Percentiles rank a stretch among this genome's conserved stretches.
Evolutionary conservation across 2,888 invertebrate genomes (phyloP).

Genomic region (Helicoverpa assulta): DNA sequence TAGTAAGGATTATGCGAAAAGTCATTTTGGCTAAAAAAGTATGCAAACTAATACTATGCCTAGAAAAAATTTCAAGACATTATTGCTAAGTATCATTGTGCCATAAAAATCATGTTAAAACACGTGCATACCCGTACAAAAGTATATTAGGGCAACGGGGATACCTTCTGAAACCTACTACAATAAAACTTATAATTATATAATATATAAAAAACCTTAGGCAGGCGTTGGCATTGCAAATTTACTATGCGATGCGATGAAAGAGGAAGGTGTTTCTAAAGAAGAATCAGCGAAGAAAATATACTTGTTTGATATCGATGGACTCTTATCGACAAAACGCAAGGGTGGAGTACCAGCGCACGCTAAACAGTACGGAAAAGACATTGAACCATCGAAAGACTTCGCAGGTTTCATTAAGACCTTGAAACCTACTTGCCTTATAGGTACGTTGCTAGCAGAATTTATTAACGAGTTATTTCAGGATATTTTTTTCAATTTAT

Average conservation of each 20-base stretch:
- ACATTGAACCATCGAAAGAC: slow-evolving; percentile 93
- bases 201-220: slow-evolving; percentile 77
- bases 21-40: too few species aligned
- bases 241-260: slow-evolving; percentile 95
- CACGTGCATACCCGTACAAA: too few species aligned
- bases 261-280: slow-evolving; percentile 87
- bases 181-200: background rate
- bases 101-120: too few species aligned
- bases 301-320: slow-evolving; percentile 97
- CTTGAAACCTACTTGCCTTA: slow-evolving; percentile 94
- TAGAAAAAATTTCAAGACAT: too few species aligned
- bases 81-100: too few species aligned
- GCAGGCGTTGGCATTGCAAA: slow-evolving; percentile 97
- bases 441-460: slow-evolving; percentile 90
- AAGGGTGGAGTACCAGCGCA: slow-evolving; percentile 91
- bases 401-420: slow-evolving; percentile 93
- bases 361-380: slow-evolving; percentile 92
- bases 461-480: too few species aligned
- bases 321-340: slow-evolving; percentile 92
- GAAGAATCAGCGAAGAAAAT: slow-evolving; percentile 94
- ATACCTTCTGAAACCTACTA: background rate
- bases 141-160: too few species aligned
- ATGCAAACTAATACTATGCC: too few species aligned
- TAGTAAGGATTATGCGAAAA: too few species aligned
- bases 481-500: background rate